Base-by-base conservation (phyloP, 2,797 vertebrate species). In the Enteromius mattozi region DNA sequence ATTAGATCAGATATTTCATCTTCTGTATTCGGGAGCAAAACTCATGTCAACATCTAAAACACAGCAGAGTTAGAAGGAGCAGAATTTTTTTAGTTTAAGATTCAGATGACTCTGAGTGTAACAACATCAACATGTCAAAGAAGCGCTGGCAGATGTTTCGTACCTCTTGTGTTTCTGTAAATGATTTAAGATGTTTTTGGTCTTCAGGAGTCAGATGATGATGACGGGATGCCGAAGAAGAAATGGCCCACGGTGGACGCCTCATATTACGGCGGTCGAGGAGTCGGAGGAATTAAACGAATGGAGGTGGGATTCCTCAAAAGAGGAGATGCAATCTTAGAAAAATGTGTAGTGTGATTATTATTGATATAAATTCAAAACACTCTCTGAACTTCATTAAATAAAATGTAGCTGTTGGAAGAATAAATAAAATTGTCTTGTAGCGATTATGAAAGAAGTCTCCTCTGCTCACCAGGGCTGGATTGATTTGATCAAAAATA, bases 241-340 rank as follows among this genome's bases (percentile, higher is more conserved):
- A 96, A 97, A 86, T 96, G 96, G 96, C 97, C 97, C 47, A 98
- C 96, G 0, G 96, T 99, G 87, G 96, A 98, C 0, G 95, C 97
- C 1, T 98, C 97, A 3, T 98, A 97, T 89, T 98, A 97, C 0
- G 97, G 96, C 75, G 97, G 96, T 85, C 93, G 96, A 92, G 96
- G 96, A 90, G 95, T 98, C 16, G 97, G 95, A 82, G 95, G 96
- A 13, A 98, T 97, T 91, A 97, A 97, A 90, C 94, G 96, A 66
- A 96, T 96, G 95, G 96, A 98, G 97, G 97, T 98, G n/a, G 61
- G 61, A 12, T 16, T 76, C 30, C 47, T 74, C 16, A 19, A 66
- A 51, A 72, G n/a, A 47, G 10, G 13, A 56, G 4, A 47, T 33
- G 45, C 8, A 37, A 24, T 59, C 33, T 2, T 21, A 27, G 35